Evolutionary conservation across 2,113 vertebrate species (phyloP).

Genomic region (Acrocephalus kingi): DNA sequence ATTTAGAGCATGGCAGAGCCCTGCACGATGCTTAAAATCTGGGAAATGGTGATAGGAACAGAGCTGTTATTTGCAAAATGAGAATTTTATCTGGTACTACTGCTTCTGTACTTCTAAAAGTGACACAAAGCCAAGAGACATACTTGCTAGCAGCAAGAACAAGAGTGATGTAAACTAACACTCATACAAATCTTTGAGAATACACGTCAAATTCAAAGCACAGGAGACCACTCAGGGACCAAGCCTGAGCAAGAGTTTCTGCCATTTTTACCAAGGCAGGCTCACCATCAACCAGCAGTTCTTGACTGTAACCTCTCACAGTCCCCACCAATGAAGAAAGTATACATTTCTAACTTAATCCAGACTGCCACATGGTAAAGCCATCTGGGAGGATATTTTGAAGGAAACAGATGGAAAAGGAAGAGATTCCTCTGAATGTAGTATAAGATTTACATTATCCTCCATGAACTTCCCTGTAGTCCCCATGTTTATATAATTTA

Average conservation of each 20-base stretch:
- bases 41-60: background rate
- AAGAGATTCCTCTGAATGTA: constrained; percentile 76
- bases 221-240: background rate
- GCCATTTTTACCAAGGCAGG: background rate
- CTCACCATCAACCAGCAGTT: background rate
- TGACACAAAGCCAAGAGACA: background rate
- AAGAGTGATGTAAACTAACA: background rate
- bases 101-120: background rate
- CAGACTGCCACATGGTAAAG: constrained; percentile 75
- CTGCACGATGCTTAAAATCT: background rate
- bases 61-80: background rate
- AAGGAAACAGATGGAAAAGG: constrained; percentile 80
- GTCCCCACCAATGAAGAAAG: constrained; percentile 53
- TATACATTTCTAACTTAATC: constrained; percentile 70
- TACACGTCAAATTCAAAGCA: background rate
- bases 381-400: constrained; percentile 78
- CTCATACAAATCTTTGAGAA: background rate
- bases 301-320: constrained; percentile 8
- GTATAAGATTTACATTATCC: constrained; percentile 82
- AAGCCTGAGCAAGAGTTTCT: background rate
- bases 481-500: constrained; percentile 79
- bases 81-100: background rate
- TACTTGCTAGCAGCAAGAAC: background rate
- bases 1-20: background rate
- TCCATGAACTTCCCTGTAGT: constrained; percentile 77